Evolutionary conservation across 2,113 vertebrate species (phyloP), one percentile per base, ranked within the genome.

Genomic region (Larimichthys polyactis): DNA sequence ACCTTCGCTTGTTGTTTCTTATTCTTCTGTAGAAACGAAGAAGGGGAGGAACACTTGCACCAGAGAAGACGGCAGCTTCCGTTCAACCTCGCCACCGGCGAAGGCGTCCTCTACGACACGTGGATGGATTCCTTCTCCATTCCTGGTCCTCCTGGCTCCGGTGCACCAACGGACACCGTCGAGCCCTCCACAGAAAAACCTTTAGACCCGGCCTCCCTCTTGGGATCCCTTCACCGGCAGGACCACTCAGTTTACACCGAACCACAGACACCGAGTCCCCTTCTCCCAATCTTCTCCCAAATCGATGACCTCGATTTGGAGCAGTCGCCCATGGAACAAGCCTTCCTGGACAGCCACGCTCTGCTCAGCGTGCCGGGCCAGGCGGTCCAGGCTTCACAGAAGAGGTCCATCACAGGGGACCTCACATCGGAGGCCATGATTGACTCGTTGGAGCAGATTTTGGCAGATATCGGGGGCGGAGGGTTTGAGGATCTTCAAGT

Each of bases 11-110:
- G 46, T 62, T n/a, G 16, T 32, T 22, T 1, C 6, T 3, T 51
- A 0, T 67, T 19, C 24, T 52, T 63, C 27, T 14, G 4, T 17
- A 95, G 94, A 52, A 94, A 95, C 3, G 93, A 94, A 19, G 95
- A 95, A 90, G 96, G 95, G 3, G 95, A 96, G 66, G 95, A 96
- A 55, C 92, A 96, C 15, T 60, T 96, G n/a, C 74, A 11, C 16
- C 95, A 94, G 80, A 92, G 95, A 36, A 92, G 87, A 22, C 62
- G 91, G 89, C 92, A 93, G 81, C 85, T 96, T 14, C 95, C 96
- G 17, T 96, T 96, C 82, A 91, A 81, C 79, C 92, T 95, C 19
- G 74, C 93, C 83, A 95, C 92, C 0, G 95, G 96, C 0, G 95
- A 96, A 81, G 96, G 93, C 0, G 90, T 96, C 19, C 67, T 96